Base-by-base conservation (phyloP, 2,888 invertebrate genomes). In the Agrotis clavis region DNA sequence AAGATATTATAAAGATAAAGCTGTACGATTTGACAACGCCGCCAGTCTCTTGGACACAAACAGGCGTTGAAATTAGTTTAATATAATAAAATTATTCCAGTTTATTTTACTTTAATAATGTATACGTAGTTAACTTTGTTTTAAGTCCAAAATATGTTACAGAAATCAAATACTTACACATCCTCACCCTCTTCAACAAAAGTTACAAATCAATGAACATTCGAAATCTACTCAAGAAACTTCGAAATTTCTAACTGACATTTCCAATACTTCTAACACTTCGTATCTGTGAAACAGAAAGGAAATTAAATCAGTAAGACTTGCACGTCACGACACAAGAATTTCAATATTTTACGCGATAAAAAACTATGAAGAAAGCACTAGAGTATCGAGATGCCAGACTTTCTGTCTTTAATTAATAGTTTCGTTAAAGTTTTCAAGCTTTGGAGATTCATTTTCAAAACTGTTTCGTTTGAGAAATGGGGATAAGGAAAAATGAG, bases 271-370 rank as follows among this genome's bases (percentile, higher is more conserved):
- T 71, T 50, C 71, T 66, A 67, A 81, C 81, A 86, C 78, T 80
- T 73, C 66, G 61, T 70, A 71, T 75, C 61, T 71, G 64, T 85
- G 73, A 82, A 82, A 85, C 73, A 57, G 69, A 78, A 70, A 89
- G 88, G 90, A 90, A 89, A 90, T 91, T 88, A 89, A 88, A 88
- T 87, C 81, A 78, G 82, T 64, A 81, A 74, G 67, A 77, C 75
- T 65, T 51, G 77, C 64, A 75, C 82, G 74, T 71, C 71, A 68
- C 77, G 67, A 77, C 71, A 81, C 63, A 79, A 85, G 83, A 87
- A 88, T 87, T 90, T 84, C 86, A 89, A 90, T 90, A 90, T 86
- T 82, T 80, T 76, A 77, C 75, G 70, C 74, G 74, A 77, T 81
- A 79, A 77, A 77, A 79, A 82, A 75, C 72, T 77, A 81, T 51